Evolutionary conservation across 2,797 vertebrate species (phyloP).

Genomic region (Loris lydekkerianus): DNA sequence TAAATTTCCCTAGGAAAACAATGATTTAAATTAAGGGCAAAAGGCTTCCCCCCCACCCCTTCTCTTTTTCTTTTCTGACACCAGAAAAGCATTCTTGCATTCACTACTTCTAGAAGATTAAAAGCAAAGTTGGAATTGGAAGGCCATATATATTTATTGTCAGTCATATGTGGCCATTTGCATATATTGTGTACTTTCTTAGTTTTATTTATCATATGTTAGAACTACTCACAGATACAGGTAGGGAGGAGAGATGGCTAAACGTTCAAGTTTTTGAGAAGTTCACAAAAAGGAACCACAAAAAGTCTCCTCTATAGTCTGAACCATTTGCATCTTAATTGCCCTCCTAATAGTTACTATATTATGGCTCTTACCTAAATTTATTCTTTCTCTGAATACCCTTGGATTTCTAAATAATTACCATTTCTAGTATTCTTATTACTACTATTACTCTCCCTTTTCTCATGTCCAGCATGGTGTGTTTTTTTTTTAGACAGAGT

Average conservation of each 20-base stretch:
- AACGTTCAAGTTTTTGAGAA: neutral
- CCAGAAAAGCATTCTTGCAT: constrained; percentile 53
- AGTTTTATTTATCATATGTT: neutral
- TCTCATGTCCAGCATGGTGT: neutral
- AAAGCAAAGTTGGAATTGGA: constrained; percentile 63
- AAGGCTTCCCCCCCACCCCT: constrained; percentile 76
- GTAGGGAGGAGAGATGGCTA: neutral
- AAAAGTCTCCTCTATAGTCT: neutral
- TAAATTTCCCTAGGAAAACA: constrained; percentile 88
- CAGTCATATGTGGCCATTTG: neutral
- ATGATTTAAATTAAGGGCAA: constrained; percentile 87
- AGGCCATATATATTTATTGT: constrained; percentile 32
- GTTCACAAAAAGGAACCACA: neutral
- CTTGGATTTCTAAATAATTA: constrained; percentile 14
- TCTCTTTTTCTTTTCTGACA: neutral
- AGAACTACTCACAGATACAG: neutral
- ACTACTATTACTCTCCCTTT: neutral
- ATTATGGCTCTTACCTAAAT: neutral
- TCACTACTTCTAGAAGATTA: constrained; percentile 43
- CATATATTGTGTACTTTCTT: neutral
- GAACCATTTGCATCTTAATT: constrained; percentile 15
- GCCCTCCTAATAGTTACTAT: neutral
- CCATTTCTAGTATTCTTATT: constrained; percentile 26
- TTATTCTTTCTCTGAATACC: neutral
- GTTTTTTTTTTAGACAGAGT: neutral